Percentiles rank a stretch among this genome's conserved stretches.
These are phyloP conservation scores for Atherinomorus stipes DNA, from an alignment of 2,113 vertebrate genomes.

Conservation along the genomic window DNA sequence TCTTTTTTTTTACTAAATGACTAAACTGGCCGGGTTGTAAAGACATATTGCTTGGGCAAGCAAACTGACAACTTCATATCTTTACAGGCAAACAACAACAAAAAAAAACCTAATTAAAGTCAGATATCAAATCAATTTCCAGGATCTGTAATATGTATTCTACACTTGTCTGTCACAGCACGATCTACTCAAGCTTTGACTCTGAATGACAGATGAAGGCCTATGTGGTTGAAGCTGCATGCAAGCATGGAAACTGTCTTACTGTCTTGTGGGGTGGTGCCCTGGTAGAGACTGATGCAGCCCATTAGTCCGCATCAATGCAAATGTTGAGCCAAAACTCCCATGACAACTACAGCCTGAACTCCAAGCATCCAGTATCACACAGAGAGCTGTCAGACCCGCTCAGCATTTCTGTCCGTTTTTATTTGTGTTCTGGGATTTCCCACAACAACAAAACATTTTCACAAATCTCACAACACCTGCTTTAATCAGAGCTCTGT, in stretches of 20 bases:
- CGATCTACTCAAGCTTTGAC: conserved; percentile 11
- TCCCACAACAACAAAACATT: conserved; percentile 39
- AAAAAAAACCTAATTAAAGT: background rate
- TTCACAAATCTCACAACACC: conserved; percentile 23
- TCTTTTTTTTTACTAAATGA: background rate
- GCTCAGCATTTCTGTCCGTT: conserved; percentile 24
- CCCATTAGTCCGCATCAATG: conserved; percentile 69
- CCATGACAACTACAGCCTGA: conserved; percentile 71
- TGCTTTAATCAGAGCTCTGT: conserved; percentile 7
- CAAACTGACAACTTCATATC: background rate
- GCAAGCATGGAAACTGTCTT: conserved; percentile 23
- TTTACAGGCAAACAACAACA: conserved; percentile 10
- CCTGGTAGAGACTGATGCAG: conserved; percentile 38
- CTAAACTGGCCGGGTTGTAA: background rate
- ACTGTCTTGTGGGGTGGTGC: conserved; percentile 13
- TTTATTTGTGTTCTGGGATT: conserved; percentile 38
- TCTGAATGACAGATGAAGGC: conserved; percentile 31
- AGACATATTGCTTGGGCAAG: background rate
- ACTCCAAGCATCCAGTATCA: conserved; percentile 59
- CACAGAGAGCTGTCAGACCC: conserved; percentile 45
- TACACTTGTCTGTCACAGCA: conserved; percentile 32
- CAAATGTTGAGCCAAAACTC: conserved; percentile 57
- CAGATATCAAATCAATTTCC: conserved; percentile 19
- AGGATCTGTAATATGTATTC: conserved; percentile 27
- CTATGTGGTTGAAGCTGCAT: conserved; percentile 4